A percentile compares a stretch with the other conserved stretches of the same genome.
phyloP scores from a whole-genome alignment of 2,113 vertebrate species.

The Semnopithecus entellus region DNA sequence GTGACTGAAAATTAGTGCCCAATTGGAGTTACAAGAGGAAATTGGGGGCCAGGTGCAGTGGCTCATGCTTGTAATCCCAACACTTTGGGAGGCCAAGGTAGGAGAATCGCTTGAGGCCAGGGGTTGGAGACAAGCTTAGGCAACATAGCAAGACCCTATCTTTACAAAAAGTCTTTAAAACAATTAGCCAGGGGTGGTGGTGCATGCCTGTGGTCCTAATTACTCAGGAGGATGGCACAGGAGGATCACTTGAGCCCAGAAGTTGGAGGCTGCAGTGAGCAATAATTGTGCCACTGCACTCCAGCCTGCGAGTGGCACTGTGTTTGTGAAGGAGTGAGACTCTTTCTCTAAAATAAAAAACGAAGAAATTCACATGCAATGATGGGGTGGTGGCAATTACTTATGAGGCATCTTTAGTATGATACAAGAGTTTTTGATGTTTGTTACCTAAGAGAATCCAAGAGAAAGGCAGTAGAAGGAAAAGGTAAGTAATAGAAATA shows the following conservation, averaged over 20 bases:
- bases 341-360: background rate
- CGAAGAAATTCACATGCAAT: background rate
- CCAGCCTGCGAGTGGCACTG: background rate
- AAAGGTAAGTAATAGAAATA: background rate
- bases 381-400: fast-evolving
- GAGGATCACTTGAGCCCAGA: background rate
- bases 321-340: background rate
- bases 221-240: background rate
- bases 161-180: background rate
- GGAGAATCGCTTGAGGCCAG: background rate
- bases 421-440: background rate
- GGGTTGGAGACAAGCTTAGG: background rate
- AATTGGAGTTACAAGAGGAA: background rate
- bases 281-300: background rate
- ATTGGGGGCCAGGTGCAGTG: fast-evolving
- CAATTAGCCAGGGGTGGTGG: background rate
- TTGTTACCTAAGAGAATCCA: background rate
- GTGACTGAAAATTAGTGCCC: background rate
- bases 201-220: background rate
- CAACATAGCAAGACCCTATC: background rate
- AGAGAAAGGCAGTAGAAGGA: background rate
- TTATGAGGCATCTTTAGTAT: background rate
- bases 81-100: background rate
- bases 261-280: background rate
- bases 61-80: background rate